These are phyloP conservation scores for Caenorhabditis sp. DNA, from an alignment of 2,888 invertebrate species.

Conservation along the genomic window DNA sequence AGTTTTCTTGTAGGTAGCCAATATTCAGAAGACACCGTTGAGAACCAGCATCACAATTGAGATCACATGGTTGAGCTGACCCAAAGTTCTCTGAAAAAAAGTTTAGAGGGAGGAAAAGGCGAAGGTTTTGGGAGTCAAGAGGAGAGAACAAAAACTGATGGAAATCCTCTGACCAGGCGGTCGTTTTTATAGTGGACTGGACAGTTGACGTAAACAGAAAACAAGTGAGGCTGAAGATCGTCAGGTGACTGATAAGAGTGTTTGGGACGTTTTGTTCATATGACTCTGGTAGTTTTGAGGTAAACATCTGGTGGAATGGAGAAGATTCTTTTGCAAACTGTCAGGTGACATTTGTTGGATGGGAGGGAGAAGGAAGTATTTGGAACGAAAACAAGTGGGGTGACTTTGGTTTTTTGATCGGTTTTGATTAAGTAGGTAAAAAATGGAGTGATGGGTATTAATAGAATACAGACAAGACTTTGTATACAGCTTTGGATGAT, in stretches of 20 bases:
- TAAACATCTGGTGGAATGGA: background rate
- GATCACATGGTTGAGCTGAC: constrained; percentile 19
- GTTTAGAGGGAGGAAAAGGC: too few relatives aligned
- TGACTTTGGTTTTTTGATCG: constrained; percentile 5
- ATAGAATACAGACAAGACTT: background rate
- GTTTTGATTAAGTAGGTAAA: background rate
- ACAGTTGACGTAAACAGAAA: constrained; percentile 4
- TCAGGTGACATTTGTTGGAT: constrained; percentile 4
- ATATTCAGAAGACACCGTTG: background rate
- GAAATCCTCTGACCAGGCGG: background rate
- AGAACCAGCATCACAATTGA: constrained; percentile 21
- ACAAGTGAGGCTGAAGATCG: constrained; percentile 9
- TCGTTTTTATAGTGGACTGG: background rate
- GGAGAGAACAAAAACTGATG: background rate
- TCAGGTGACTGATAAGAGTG: constrained; percentile 13
- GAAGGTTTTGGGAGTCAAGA: background rate
- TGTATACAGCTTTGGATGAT: too few relatives aligned
- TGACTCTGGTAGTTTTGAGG: background rate
- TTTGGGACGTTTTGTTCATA: constrained; percentile 16
- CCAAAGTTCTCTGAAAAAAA: constrained; percentile 19
- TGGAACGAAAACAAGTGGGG: constrained; percentile 1
- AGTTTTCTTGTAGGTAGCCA: background rate
- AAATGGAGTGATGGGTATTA: background rate
- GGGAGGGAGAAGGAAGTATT: background rate
- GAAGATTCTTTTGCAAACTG: constrained; percentile 11